Conservation (phyloP, 2,797 vertebrate genomes). For the Melopsittacus undulatus region DNA sequence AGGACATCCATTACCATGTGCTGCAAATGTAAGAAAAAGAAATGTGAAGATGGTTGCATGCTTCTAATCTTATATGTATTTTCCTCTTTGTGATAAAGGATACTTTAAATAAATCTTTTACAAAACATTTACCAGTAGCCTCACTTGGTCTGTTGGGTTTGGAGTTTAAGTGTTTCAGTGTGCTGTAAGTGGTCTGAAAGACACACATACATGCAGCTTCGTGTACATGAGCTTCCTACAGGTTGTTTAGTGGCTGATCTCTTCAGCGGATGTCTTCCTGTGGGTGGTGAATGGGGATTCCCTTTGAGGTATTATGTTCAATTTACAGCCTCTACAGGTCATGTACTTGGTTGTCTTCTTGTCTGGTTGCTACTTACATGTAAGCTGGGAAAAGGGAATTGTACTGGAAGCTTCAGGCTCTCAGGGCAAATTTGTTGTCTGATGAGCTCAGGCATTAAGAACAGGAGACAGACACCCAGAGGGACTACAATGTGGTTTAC, state of each 20-base stretch:
- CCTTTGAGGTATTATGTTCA: neutral
- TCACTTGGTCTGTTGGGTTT: neutral
- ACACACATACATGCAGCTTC: accelerated
- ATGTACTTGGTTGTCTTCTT: neutral
- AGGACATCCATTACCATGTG: conserved; percentile 39
- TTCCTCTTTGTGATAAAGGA: conserved; percentile 77
- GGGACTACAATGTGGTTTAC: neutral
- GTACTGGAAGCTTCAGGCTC: neutral
- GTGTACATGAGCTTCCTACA: neutral
- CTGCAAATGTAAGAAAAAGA: conserved; percentile 49
- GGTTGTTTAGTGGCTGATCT: neutral
- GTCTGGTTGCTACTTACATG: neutral
- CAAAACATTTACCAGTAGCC: conserved; percentile 36
- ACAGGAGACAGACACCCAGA: neutral
- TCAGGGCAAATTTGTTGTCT: neutral
- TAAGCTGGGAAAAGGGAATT: neutral
- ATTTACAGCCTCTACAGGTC: neutral
- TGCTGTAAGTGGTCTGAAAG: neutral
- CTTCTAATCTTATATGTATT: conserved; percentile 74
- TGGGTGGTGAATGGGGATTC: neutral
- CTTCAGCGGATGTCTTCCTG: neutral
- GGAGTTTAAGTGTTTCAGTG: neutral
- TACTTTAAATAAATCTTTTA: conserved; percentile 84
- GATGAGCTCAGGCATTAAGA: neutral
- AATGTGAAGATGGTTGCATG: conserved; percentile 72